phyloP scores from a whole-genome alignment of 2,113 vertebrate genomes.

The Nyctereutes procyonoides region DNA sequence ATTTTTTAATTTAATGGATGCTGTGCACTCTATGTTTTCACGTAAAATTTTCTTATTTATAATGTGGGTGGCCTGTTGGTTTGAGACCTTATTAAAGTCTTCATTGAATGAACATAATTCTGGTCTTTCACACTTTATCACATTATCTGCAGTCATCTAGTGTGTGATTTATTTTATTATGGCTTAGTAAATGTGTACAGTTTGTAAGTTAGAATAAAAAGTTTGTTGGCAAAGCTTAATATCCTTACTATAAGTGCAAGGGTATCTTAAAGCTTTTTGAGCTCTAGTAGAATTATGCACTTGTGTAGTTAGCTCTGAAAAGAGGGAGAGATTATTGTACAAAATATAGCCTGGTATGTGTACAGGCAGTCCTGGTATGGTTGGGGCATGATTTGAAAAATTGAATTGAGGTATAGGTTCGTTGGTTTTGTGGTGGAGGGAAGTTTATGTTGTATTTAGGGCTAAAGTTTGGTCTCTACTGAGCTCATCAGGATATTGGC shows the following conservation, averaged over 20 bases:
- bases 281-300: not conserved
- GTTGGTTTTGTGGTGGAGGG: not conserved
- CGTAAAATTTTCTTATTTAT: not conserved
- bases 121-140: not conserved
- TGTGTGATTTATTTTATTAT: not conserved
- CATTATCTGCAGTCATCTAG: not conserved
- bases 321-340: not conserved
- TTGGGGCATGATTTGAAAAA: not conserved
- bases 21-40: not conserved
- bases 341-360: not conserved
- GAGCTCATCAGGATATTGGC: not conserved
- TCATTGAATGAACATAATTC: not conserved
- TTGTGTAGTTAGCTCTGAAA: not conserved
- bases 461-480: not conserved
- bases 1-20: not conserved
- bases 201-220: not conserved
- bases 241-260: not conserved
- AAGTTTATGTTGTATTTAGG: not conserved
- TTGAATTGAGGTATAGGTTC: not conserved
- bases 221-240: not conserved
- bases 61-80: not conserved
- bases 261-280: not conserved
- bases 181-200: not conserved
- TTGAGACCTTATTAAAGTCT: not conserved
- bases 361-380: not conserved